Base-by-base conservation (phyloP, 1,140 invertebrate genomes). In the Ceratosolen solmsi region DNA sequence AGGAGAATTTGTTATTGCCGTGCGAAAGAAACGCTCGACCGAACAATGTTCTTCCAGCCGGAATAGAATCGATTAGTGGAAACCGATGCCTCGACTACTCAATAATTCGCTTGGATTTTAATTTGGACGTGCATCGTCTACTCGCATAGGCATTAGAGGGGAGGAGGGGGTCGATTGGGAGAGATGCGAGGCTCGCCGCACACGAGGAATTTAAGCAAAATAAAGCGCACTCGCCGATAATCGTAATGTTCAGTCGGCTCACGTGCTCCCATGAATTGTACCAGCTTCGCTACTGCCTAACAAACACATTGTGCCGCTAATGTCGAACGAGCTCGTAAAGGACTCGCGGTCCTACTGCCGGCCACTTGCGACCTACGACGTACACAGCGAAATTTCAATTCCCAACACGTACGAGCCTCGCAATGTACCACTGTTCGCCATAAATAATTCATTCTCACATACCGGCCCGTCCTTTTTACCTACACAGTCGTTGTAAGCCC, bases 401-500 rank as follows among this genome's bases (percentile, higher is more conserved):
- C 74, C 36, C 38, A 15, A 51, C 54, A 38, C 75, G 74, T 41
- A 11, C 17, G 20, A 17, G 22, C 22, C 36, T 41, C 74, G 9
- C 68, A n/a, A 68, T 58, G 74, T 81, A 71, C 41, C 41, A 36
- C 27, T 38, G 56, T 27, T 49, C 51, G 0, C 38, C 33, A 82
- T 82, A 82, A 82, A 82, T 82, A 72, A 82, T 82, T 82, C 75
- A 82, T 78, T 78, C 22, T 20, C 68, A 25, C 80, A 82, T 82
- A 73, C 80, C 75, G 56, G 54, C 8, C 13, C 51, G 73, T 76
- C 60, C 33, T 51, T 74, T 63, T 80, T 74, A 73, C 20, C 41
- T 74, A n/a, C 51, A 54, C 51, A 5, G 13, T 46, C 41, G 41
- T n/a, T 46, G 41, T 46, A 46, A 46, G 5, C 20, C 51, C 41